Evolutionary conservation across 2,888 invertebrate species (phyloP).

Genomic region (Conchocele bisecta): DNA sequence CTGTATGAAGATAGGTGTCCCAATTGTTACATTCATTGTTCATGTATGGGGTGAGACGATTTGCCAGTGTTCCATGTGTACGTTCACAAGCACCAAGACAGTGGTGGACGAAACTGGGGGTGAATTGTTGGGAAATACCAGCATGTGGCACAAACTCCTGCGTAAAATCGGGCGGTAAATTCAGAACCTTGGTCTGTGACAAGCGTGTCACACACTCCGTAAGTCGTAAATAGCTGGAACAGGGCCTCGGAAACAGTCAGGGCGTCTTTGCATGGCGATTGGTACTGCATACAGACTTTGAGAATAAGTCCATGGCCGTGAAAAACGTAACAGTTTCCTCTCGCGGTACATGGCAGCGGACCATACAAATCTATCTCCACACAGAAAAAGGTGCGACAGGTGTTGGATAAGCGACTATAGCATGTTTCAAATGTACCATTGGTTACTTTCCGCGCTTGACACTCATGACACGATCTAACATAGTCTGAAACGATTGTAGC

Average conservation of each 20-base stretch:
- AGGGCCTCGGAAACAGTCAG: slow-evolving; percentile 26
- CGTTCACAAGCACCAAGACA: slow-evolving; percentile 41
- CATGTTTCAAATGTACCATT: slow-evolving; percentile 5
- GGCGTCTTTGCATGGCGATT: slow-evolving; percentile 36
- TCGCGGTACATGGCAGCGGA: slow-evolving; percentile 6
- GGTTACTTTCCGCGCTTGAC: slow-evolving; percentile 31
- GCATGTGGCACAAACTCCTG: no score
- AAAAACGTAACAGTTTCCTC: slow-evolving; percentile 38
- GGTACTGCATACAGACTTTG: slow-evolving; percentile 33
- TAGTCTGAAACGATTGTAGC: slow-evolving; percentile 23
- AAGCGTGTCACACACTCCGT: slow-evolving; percentile 32
- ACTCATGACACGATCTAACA: slow-evolving; percentile 36
- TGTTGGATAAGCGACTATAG: slow-evolving; percentile 38
- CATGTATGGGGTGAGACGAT: slow-evolving; percentile 39
- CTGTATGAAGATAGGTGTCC: slow-evolving; percentile 16
- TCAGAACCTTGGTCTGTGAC: slow-evolving; percentile 40
- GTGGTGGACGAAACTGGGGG: slow-evolving; percentile 39
- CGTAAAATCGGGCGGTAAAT: slow-evolving; percentile 33
- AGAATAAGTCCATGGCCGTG: slow-evolving; percentile 48
- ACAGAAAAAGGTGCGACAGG: slow-evolving; percentile 47
- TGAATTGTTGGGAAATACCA: slow-evolving; percentile 30
- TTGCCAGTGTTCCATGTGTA: slow-evolving; percentile 31
- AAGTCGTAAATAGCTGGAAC: slow-evolving; percentile 34
- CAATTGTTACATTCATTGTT: slow-evolving; percentile 20
- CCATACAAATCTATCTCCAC: slow-evolving; percentile 53